phyloP scores from a whole-genome alignment of 2,797 vertebrate species.

The Sarcophilus harrisii region DNA sequence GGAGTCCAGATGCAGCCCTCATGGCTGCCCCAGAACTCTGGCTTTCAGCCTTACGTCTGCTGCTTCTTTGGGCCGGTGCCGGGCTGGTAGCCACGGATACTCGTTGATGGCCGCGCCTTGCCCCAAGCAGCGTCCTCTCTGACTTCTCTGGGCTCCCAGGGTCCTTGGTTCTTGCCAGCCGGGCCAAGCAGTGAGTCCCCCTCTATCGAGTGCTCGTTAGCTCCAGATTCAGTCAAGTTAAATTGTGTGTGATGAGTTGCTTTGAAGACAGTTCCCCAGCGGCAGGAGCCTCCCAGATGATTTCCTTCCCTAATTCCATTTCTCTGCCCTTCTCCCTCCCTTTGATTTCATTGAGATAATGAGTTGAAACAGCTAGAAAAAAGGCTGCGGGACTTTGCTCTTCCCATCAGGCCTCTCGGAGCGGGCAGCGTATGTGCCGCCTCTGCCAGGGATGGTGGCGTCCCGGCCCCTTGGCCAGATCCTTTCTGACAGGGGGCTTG shows the following conservation, averaged over 20 bases:
- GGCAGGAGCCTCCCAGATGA: background rate
- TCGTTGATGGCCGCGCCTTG: background rate
- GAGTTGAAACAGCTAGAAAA: background rate
- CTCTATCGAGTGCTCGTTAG: too few species aligned
- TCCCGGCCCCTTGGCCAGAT: background rate
- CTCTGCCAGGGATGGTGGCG: background rate
- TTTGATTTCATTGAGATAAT: background rate
- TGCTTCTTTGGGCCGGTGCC: background rate
- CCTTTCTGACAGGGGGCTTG: background rate
- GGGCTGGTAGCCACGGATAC: background rate
- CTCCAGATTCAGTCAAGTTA: background rate
- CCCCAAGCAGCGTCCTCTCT: background rate
- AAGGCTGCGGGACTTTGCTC: background rate
- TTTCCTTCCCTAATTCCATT: background rate
- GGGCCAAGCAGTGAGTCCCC: background rate
- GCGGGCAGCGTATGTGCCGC: background rate
- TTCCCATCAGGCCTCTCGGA: background rate
- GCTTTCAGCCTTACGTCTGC: background rate
- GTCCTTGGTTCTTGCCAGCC: background rate
- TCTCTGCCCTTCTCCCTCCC: background rate
- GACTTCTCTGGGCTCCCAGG: background rate
- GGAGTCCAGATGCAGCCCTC: background rate
- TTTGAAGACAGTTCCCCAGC: background rate
- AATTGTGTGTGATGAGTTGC: background rate
- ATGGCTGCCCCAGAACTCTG: background rate